Base-by-base conservation (phyloP, 2,888 invertebrate species). In the Hyppa rectilinea region DNA sequence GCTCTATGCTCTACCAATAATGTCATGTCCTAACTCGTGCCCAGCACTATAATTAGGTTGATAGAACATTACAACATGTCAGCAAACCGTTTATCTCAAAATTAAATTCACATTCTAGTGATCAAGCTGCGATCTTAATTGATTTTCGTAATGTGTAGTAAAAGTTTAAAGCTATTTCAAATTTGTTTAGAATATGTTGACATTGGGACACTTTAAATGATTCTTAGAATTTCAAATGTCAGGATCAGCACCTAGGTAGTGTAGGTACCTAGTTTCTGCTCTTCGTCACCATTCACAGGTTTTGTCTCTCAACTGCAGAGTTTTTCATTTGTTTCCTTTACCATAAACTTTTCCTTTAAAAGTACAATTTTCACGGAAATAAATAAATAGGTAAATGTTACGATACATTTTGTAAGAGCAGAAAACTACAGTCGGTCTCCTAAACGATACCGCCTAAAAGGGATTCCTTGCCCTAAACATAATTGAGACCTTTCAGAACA, bases 81-180 rank as follows among this genome's bases (percentile, higher is more conserved):
- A 61, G 71, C 50, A 38, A 59, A 76, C 17, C 64, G 66, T 61
- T 77, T 78, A 71, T 38, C 47, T 64, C n/a, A 31, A 71, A 77
- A 75, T 78, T 65, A 29, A 60, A 49, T 34, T 43, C 40, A 71
- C 53, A 52, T 65, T 49, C 62, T 55, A 55, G 45, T 56, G 68
- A 53, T 62, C 69, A 47, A 59, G 20, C 71, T 63, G 53, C 7
- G 26, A 76, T 53, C 17, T 66, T 63, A 78, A 81, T 81, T 62
- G 71, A 63, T 67, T 77, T 80, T 68, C 62, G 78, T 67, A 81
- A 71, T 4, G 14, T 65, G 17, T n/a, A 23, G 20, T 60, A 26
- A 61, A 63, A 29, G n/a, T 49, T 62, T 36, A 14, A 74, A 74
- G 52, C 17, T 62, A 75, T 53, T 40, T 75, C n/a, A 47, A 34